Percentiles rank a stretch among this genome's conserved stretches.
Evolutionary conservation across 2,888 invertebrate species (phyloP).

Genomic region (Agriopis aurantiaria): DNA sequence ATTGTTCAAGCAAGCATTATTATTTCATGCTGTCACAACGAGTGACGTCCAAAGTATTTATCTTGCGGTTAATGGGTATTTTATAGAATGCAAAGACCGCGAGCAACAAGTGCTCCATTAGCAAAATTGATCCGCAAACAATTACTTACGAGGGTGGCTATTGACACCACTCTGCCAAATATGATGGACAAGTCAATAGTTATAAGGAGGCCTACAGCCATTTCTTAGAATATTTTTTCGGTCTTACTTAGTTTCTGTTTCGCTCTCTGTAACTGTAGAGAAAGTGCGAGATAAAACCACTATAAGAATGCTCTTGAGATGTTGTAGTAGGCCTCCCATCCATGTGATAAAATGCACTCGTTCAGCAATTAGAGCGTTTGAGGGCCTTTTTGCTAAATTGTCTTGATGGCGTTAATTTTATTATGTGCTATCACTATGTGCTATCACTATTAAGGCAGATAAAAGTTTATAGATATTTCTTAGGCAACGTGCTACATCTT

Average conservation of each 20-base stretch:
- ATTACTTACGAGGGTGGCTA: constrained; percentile 16
- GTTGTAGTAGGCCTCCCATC: too few species aligned
- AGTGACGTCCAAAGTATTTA: constrained; percentile 3
- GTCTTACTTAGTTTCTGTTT: background rate
- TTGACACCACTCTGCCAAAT: constrained; percentile 17
- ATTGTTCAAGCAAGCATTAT: background rate
- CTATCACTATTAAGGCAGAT: too few species aligned
- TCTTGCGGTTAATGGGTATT: constrained; percentile 11
- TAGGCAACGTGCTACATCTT: too few species aligned
- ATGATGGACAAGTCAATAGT: constrained; percentile 24
- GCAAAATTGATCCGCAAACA: constrained; percentile 26
- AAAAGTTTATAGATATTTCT: too few species aligned
- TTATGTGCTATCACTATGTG: too few species aligned
- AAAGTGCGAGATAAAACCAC: too few species aligned
- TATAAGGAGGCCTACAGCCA: background rate
- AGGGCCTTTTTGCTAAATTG: too few species aligned
- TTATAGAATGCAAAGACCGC: constrained; percentile 1
- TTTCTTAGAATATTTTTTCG: background rate
- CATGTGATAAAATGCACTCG: too few species aligned
- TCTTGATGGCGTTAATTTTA: too few species aligned
- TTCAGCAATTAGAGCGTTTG: too few species aligned
- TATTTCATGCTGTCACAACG: background rate
- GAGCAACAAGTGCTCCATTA: constrained; percentile 32
- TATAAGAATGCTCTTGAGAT: too few species aligned
- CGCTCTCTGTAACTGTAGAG: too few species aligned